A percentile compares a stretch with the other conserved stretches of the same genome.
These are phyloP conservation scores for Grus americana DNA, from an alignment of 2,113 vertebrate species.

Conservation along the genomic window DNA sequence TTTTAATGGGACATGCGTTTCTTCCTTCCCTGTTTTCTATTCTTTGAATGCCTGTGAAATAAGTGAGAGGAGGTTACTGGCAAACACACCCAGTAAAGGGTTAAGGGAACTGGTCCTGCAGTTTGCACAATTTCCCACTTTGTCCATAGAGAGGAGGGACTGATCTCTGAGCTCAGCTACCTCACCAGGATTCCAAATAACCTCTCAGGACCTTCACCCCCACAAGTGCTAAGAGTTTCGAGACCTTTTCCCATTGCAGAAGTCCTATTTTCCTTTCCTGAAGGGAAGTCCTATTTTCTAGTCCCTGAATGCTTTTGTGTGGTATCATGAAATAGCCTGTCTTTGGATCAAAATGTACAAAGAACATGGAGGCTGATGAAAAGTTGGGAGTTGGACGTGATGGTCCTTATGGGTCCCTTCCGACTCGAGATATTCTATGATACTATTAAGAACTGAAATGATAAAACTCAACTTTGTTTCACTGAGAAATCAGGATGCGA, in stretches of 20 bases:
- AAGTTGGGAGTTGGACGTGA: no score
- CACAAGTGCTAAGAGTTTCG: background rate
- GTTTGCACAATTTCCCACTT: background rate
- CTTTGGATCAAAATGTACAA: background rate
- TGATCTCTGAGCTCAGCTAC: background rate
- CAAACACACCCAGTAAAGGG: background rate
- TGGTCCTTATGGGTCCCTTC: no score
- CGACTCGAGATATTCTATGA: no score
- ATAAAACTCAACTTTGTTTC: slow-evolving; percentile 4
- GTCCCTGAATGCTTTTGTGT: background rate
- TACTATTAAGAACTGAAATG: background rate
- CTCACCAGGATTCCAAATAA: background rate
- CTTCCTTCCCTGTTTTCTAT: background rate
- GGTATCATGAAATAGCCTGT: background rate
- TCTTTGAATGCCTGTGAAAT: background rate
- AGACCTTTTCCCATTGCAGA: background rate
- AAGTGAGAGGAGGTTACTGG: background rate
- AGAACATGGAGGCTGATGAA: background rate
- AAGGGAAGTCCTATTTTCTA: background rate
- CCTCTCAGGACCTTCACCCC: background rate
- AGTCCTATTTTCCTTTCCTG: background rate
- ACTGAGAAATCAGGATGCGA: slow-evolving; percentile 13
- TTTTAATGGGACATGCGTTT: background rate
- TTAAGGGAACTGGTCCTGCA: background rate
- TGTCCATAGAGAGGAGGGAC: background rate